Evolutionary conservation across 2,113 vertebrate species (phyloP), one percentile per base, ranked within the genome.

Genomic region (Scortum barcoo): DNA sequence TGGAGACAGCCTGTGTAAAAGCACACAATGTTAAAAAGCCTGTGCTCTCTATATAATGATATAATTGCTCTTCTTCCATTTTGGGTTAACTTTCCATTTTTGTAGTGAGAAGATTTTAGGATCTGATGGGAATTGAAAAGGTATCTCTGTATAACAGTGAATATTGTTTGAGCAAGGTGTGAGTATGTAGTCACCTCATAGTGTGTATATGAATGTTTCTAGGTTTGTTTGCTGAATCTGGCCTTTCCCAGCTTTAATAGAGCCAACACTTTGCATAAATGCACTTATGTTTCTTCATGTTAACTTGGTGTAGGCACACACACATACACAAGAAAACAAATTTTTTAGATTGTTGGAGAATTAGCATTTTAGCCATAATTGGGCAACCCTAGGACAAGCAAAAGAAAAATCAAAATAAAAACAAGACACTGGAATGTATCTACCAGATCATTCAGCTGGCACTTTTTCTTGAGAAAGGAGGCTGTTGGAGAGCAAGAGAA

Each of bases 1-100:
- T 90, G 53, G 74, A 72, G 78, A 61, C 30, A 48, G 69, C 26
- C 71, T 79, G 69, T 83, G 66, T 88, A 75, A 83, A 86, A 76
- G 63, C 68, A 83, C 36, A 33, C 20, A 14, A 1, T 72, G 72
- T 74, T 61, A 56, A 62, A 48, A 60, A 70, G 48, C 6, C n/a
- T 58, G 19, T 53, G 40, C 57, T 86, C 76, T 76, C 17, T 65
- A 6, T 68, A 33, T 62, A 78, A 78, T 81, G 4, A 83, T 77
- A 67, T 78, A 81, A 80, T 62, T 79, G 56, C 63, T 71, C 16
- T 38, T 68, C 9, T 66, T 68, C 62, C 16, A 71, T 38, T 68
- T 61, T 28, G 10, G 62, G 28, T 65, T 51, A 62, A 78, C 48
- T 56, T 16, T 61, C 24, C 26, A 40, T 62, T 68, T 46, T 76